Evolutionary conservation across 35 echinoderm and acorn worm genomes (phyloP).

Genomic region (Strongylocentrotus purpuratus): DNA sequence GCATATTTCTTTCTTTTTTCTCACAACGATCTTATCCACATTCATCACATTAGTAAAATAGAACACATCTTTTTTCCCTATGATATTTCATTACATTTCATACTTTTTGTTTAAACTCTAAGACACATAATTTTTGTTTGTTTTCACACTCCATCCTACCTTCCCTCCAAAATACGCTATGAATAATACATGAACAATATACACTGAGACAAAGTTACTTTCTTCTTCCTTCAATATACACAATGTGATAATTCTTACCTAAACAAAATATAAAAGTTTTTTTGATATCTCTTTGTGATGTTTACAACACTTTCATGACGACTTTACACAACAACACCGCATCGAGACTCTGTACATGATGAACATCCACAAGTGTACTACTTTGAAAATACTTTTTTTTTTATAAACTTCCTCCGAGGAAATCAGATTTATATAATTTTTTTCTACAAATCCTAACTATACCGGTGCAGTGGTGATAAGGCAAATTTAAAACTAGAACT

Average conservation of each 20-base stretch:
- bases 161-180: background rate
- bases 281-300: background rate
- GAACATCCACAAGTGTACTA: background rate
- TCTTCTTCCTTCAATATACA: background rate
- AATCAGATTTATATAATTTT: slow-evolving; percentile 15
- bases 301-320: background rate
- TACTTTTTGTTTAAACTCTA: background rate
- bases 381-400: slow-evolving; percentile 21
- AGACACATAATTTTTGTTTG: background rate
- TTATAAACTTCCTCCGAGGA: background rate
- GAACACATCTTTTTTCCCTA: background rate
- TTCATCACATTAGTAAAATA: background rate
- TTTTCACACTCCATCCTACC: background rate
- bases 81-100: slow-evolving; percentile 13
- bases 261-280: slow-evolving; percentile 37
- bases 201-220: background rate
- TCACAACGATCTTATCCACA: background rate
- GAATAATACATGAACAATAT: slow-evolving; percentile 31
- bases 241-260: background rate
- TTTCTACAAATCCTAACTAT: slow-evolving; percentile 34
- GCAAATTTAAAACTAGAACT: slow-evolving; percentile 15
- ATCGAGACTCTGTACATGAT: background rate
- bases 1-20: background rate
- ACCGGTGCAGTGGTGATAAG: background rate
- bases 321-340: background rate